phyloP scores from a whole-genome alignment of 2,113 vertebrate genomes.

The Gulo gulo region DNA sequence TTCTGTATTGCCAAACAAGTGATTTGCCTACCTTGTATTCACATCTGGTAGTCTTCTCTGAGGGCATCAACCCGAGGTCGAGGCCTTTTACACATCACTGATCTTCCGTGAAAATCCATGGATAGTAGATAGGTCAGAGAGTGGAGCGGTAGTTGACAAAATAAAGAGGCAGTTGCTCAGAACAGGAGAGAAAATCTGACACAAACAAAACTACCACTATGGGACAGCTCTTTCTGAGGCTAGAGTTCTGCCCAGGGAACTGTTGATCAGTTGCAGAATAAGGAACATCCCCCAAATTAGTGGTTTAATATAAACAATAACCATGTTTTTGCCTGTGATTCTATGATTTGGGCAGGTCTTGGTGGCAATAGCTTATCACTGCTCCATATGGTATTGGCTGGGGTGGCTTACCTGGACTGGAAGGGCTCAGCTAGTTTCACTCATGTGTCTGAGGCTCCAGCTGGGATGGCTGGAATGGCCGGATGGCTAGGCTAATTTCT shows the following conservation, averaged over 20 bases:
- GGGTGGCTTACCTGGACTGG: neutral
- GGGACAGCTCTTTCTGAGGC: neutral
- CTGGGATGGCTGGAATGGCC: neutral
- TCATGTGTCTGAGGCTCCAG: neutral
- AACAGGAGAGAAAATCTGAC: neutral
- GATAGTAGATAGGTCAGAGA: neutral
- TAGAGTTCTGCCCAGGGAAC: neutral
- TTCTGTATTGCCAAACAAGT: neutral
- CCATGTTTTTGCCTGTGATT: neutral
- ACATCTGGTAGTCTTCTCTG: neutral
- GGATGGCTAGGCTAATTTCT: neutral
- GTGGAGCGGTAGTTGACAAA: neutral
- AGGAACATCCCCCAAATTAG: neutral
- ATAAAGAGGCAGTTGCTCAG: neutral
- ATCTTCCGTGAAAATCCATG: neutral
- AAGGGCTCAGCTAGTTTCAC: neutral
- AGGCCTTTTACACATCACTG: neutral
- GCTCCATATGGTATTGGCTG: rapidly evolving
- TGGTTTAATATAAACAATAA: neutral
- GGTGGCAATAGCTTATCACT: neutral
- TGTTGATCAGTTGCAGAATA: neutral
- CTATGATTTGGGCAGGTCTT: neutral
- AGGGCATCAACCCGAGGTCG: neutral
- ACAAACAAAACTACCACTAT: neutral
- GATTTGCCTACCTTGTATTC: neutral